Evolutionary conservation across 2,113 vertebrate genomes (phyloP).

Genomic region (Upupa epops): DNA sequence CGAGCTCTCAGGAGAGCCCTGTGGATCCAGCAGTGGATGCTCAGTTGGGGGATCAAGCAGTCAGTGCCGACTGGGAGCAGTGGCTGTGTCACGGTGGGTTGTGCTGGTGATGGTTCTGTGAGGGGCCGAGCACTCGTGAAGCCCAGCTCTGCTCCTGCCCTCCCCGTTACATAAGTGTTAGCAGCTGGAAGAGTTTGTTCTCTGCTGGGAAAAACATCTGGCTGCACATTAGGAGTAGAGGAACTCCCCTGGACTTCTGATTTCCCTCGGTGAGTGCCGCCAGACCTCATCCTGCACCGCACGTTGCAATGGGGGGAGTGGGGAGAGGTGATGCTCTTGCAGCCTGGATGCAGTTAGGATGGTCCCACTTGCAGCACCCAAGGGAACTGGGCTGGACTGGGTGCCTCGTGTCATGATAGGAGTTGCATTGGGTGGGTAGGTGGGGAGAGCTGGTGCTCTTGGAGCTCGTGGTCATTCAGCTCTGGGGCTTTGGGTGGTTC

Average conservation of each 20-base stretch:
- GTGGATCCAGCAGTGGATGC: neutral
- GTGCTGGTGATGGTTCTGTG: neutral
- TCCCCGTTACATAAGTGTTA: neutral
- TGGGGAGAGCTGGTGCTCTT: too few species aligned
- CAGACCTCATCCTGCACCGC: neutral
- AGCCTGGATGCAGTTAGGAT: too few species aligned
- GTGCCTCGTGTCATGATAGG: too few species aligned
- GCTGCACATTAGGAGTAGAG: slow-evolving; percentile 11
- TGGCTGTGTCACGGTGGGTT: fast-evolving
- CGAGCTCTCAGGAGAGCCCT: neutral
- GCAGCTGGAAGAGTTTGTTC: slow-evolving; percentile 37
- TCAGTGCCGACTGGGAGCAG: fast-evolving
- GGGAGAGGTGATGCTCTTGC: neutral
- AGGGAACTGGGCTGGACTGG: neutral
- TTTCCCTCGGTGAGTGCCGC: neutral
- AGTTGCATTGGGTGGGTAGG: too few species aligned
- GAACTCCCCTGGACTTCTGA: neutral
- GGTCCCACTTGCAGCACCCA: neutral
- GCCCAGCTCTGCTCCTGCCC: neutral
- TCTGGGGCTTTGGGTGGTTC: too few species aligned
- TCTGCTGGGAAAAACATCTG: slow-evolving; percentile 15
- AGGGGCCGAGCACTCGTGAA: neutral
- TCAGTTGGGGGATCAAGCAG: fast-evolving
- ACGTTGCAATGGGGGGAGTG: neutral
- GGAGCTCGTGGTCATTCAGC: too few species aligned